Conservation (phyloP, 2,888 invertebrate species). For the Nasonovia ribisnigri region DNA sequence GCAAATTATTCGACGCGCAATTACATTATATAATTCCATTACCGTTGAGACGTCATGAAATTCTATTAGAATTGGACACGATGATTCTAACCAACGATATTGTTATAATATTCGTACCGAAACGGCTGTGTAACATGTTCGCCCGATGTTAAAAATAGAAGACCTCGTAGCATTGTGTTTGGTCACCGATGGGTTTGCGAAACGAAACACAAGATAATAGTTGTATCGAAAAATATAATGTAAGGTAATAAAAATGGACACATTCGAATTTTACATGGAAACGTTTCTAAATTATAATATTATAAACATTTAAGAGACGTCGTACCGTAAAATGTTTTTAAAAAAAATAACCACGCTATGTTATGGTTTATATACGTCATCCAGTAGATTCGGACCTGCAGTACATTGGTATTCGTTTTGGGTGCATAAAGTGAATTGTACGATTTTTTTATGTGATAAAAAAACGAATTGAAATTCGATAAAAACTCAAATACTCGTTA, state of each 20-base stretch:
- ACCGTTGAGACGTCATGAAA: not conserved
- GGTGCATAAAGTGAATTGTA: not conserved
- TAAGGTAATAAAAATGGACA: not conserved
- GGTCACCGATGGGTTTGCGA: not conserved
- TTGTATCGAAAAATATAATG: not conserved
- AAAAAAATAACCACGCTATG: not conserved
- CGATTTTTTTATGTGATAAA: not conserved
- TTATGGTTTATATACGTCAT: not conserved
- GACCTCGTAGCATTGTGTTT: not conserved
- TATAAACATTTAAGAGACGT: not conserved
- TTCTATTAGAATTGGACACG: not conserved
- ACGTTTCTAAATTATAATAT: not conserved
- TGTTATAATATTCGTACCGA: not conserved
- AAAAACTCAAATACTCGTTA: not conserved
- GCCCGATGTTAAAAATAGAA: not conserved
- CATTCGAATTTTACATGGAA: not conserved
- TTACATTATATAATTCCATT: not conserved
- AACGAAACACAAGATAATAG: not conserved
- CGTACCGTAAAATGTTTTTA: not conserved
- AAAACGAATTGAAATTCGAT: not conserved
- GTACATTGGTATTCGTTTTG: not conserved
- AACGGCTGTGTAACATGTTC: not conserved
- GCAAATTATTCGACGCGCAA: constrained; percentile 7
- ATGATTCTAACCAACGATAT: not conserved
- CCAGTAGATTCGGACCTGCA: not conserved